These are phyloP conservation scores for Diphyllodes magnificus DNA, from an alignment of 2,113 vertebrate species.

Conservation along the genomic window DNA sequence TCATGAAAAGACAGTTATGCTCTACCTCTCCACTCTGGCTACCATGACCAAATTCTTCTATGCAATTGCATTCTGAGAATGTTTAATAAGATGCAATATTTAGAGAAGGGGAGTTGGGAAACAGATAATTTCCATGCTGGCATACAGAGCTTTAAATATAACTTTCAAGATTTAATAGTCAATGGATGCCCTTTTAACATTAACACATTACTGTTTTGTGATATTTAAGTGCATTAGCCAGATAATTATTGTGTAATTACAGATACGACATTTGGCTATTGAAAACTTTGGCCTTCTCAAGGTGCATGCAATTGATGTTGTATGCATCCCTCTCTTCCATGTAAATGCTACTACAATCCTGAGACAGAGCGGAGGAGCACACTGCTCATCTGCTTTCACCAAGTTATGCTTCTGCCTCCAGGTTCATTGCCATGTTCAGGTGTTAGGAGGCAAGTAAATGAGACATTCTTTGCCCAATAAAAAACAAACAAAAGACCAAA, in stretches of 20 bases:
- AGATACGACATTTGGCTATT: background rate
- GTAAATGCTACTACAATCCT: background rate
- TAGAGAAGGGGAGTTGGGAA: background rate
- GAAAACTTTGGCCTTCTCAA: background rate
- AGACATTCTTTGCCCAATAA: background rate
- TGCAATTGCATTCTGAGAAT: background rate
- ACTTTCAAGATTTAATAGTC: background rate
- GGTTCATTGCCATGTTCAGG: background rate
- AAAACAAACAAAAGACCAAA: background rate
- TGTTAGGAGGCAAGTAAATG: fast-evolving
- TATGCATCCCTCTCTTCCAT: background rate
- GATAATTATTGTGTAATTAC: background rate
- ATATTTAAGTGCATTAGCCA: background rate
- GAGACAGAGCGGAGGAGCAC: background rate
- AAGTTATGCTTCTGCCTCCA: background rate
- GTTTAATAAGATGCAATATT: background rate
- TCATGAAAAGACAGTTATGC: background rate
- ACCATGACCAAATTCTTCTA: background rate
- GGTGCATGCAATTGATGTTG: background rate
- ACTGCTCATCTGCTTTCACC: background rate
- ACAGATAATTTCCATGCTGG: background rate
- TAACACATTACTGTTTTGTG: background rate
- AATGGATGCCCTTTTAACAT: background rate
- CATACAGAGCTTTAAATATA: background rate
- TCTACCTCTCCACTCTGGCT: background rate